A percentile compares a stretch with the other conserved stretches of the same genome.
Evolutionary conservation across 2,113 vertebrate genomes (phyloP).

Genomic region (Riparia riparia): DNA sequence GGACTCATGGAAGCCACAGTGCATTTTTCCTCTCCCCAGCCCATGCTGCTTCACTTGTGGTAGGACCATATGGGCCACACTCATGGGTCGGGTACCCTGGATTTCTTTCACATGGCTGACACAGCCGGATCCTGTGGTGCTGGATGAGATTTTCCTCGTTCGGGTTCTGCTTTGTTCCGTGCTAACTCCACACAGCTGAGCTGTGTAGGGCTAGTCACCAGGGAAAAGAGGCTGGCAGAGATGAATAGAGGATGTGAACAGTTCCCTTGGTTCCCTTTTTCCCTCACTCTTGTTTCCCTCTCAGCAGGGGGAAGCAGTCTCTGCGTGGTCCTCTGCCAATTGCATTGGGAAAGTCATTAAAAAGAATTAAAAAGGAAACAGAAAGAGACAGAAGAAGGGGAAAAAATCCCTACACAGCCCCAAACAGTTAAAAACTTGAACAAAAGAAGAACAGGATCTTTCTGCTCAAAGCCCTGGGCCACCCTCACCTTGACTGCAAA

Average conservation of each 20-base stretch:
- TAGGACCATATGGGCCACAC: neutral
- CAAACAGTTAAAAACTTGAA: conserved; percentile 54
- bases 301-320: conserved; percentile 65
- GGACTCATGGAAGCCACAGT: neutral
- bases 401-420: neutral
- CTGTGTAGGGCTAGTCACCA: conserved; percentile 24
- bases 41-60: neutral
- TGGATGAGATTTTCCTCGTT: neutral
- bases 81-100: neutral
- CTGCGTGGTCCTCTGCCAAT: conserved; percentile 45
- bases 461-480: neutral
- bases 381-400: neutral
- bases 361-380: conserved; percentile 68
- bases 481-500: neutral
- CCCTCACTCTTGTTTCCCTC: conserved; percentile 69
- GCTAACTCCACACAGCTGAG: conserved; percentile 19
- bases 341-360: conserved; percentile 54
- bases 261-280: conserved; percentile 73
- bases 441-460: conserved; percentile 52
- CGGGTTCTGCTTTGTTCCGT: conserved; percentile 27
- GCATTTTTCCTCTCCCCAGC: neutral
- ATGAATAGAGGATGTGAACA: conserved; percentile 58
- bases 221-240: conserved; percentile 48
- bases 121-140: neutral
- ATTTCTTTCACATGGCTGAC: neutral